Evolutionary conservation across 2,888 invertebrate genomes (phyloP), one percentile per base, ranked within the genome.

Genomic region (Prostheceraeus crozeri): DNA sequence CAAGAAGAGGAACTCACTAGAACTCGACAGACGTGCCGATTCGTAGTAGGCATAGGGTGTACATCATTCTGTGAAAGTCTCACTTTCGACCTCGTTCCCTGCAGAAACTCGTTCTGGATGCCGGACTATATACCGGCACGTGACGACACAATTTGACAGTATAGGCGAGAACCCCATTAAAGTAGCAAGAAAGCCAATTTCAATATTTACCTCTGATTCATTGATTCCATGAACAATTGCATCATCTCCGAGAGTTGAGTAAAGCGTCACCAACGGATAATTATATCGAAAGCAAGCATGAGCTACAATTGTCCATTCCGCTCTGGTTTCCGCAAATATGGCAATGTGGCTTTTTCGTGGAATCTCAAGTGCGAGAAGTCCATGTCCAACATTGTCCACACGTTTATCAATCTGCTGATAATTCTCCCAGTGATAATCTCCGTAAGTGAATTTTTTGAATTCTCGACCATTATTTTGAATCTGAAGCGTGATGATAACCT

Each of bases 241-340:
- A 4, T 96, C 94, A 72, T 93, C 90, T 31, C 94, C 93, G 11
- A 98, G 81, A 0, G 94, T 96, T 1, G 96, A 88, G 76, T 98
- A 98, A 67, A 98, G 85, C 0, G 96, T 98, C 1, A 93, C 93
- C 71, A 96, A 86, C 81, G 89, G 85, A 72, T 89, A 85, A 75
- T 86, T 89, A 78, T 87, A 87, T 74, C 88, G 89, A 80, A 98
- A 91, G 77, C 91, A 87, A 57, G 90, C 93, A 72, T 94, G 88
- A 1, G 93, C 91, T 0, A 90, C 86, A 54, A 94, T 81, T 84
- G 94, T 86, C 98, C 98, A 98, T 79, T 98, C 96, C 51, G 88
- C 88, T 67, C 94, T 82, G 0, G 96, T 98, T 79, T 98, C 98
- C 0, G 94, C 91, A 80, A 93, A 96, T 71, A 98, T 84, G 57